Evolutionary conservation across 2,113 vertebrate species (phyloP).

Genomic region (Clarias gariepinus): DNA sequence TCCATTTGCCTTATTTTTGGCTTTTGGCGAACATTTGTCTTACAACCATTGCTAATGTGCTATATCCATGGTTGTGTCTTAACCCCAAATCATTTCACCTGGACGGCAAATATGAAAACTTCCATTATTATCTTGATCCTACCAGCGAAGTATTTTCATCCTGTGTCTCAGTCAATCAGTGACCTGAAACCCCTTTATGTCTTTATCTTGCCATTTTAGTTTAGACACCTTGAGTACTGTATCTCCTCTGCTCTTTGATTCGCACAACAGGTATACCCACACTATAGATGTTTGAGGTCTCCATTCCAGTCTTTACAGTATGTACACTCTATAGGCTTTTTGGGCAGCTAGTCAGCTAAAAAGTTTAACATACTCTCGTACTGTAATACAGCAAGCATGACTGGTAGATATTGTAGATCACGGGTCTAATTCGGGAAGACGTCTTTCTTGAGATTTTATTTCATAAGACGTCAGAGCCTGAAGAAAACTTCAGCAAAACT

Average conservation of each 20-base stretch:
- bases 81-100: neutral
- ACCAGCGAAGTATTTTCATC: neutral
- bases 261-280: neutral
- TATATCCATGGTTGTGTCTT: neutral
- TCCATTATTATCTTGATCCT: neutral
- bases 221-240: neutral
- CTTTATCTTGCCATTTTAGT: neutral
- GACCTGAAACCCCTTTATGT: neutral
- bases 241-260: neutral
- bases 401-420: neutral
- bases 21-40: neutral
- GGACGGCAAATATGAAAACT: neutral
- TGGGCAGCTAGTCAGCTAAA: neutral
- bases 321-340: neutral
- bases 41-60: no score
- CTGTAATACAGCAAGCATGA: neutral
- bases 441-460: neutral
- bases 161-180: neutral
- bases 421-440: neutral
- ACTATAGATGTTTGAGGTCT: neutral
- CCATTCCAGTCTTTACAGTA: neutral
- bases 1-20: no score
- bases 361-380: neutral
- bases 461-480: conserved; percentile 8
- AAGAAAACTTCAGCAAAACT: conserved; percentile 2